These are phyloP conservation scores for Scytalopus superciliaris DNA, from an alignment of 2,113 vertebrate genomes.

Conservation along the genomic window DNA sequence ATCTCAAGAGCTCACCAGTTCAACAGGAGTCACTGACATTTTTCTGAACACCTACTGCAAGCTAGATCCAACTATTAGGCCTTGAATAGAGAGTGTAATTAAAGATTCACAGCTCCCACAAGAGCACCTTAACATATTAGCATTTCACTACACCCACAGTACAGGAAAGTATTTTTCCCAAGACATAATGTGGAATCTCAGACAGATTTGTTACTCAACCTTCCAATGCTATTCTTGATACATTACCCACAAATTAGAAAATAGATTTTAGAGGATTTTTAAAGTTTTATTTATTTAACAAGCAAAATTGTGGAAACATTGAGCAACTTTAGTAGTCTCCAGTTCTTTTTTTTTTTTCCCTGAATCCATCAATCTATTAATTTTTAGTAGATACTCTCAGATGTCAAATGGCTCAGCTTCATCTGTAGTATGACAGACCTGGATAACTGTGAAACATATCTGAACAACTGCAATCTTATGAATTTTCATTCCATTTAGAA, in stretches of 20 bases:
- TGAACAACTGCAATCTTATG: background rate
- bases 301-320: background rate
- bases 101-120: background rate
- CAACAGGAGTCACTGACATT: background rate
- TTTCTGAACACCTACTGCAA: conserved; percentile 1
- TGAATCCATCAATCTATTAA: background rate
- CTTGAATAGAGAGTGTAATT: background rate
- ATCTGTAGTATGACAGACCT: background rate
- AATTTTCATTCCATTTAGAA: background rate
- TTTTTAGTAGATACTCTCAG: background rate
- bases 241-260: background rate
- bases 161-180: background rate
- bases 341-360: background rate
- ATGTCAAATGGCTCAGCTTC: background rate
- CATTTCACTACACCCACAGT: background rate
- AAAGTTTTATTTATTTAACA: background rate
- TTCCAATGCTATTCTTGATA: background rate
- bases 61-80: background rate
- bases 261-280: background rate
- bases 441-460: background rate
- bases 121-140: background rate
- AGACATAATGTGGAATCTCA: background rate
- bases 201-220: background rate
- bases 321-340: background rate
- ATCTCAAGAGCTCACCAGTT: background rate